Evolutionary conservation across 2,113 vertebrate genomes (phyloP).

Genomic region (Gymnarchus niloticus): DNA sequence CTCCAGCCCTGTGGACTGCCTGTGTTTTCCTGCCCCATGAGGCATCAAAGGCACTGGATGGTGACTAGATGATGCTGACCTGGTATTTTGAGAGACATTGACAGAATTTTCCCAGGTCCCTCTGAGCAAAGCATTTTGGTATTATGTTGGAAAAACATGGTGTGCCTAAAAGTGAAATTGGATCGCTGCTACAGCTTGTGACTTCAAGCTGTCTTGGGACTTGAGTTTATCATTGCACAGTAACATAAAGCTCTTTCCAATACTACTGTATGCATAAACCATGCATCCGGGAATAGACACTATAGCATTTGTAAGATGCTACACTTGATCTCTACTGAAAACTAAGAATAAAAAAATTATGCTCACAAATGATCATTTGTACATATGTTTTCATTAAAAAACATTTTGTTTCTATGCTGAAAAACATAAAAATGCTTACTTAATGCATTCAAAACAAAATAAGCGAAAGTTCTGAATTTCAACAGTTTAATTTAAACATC

Average conservation of each 20-base stretch:
- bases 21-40: conserved; percentile 49
- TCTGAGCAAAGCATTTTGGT: background rate
- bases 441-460: background rate
- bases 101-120: conserved; percentile 6
- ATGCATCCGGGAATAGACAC: background rate
- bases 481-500: background rate
- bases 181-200: background rate
- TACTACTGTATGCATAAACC: background rate
- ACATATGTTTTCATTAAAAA: background rate
- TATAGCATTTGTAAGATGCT: background rate
- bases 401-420: background rate
- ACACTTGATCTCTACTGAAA: background rate
- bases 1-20: conserved; percentile 53
- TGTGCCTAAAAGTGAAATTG: background rate
- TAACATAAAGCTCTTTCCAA: background rate
- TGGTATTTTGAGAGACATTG: background rate
- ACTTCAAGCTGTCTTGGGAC: background rate
- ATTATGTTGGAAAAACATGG: background rate
- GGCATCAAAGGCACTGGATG: background rate
- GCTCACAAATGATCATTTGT: background rate
- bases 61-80: background rate
- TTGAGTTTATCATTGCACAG: background rate
- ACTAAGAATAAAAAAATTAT: background rate
- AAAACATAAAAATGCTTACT: background rate
- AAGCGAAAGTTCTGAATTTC: background rate